Base-by-base conservation (phyloP, 2,113 vertebrate species). In the Clarias batrachus region DNA sequence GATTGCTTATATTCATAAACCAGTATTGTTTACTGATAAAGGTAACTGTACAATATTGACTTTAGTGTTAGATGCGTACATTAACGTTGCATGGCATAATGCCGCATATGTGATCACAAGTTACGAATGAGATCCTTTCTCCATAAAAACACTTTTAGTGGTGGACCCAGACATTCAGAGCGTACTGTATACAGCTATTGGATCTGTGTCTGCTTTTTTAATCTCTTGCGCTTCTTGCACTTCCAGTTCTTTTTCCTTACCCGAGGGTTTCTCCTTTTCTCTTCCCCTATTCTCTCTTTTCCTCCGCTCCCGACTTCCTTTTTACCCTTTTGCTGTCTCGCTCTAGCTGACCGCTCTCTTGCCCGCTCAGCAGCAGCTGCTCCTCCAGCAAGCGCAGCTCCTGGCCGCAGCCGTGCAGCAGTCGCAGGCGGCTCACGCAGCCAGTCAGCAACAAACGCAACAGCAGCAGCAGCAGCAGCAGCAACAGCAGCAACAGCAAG, bases 351-450 rank as follows among this genome's bases (percentile, higher is more conserved):
- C 97, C 11, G 96, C 97, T 41, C 95, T 97, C 91, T 94, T 97
- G 93, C 97, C 96, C 0, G 95, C 96, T 0, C 97, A 97, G 94
- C 97, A 97, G 92, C 97, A 97, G 93, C 87, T 98, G 87, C 94
- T 98, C 87, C 93, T 97, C 86, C 97, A 98, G 94, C 97, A 97
- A 93, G 96, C 96, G 60, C 97, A 97, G 94, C 96, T 97, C 86
- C 93, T 97, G 92, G 96, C 96, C 25, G 96, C 97, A 23, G 97
- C 97, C 1, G 90, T 95, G 94, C 95, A 97, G 87, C 96, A 90
- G 95, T 96, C 71, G 91, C 94, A 95, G 90, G 94, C 92, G 89
- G 94, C 92, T 76, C 94, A 93, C 62, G 92, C 94, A 87, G 93
- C 94, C 87, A 95, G 92, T 93, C 95, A 95, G 89, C 94, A 95